Evolutionary conservation across 2,888 invertebrate species (phyloP).

Genomic region (Ichneumoninae sp.): DNA sequence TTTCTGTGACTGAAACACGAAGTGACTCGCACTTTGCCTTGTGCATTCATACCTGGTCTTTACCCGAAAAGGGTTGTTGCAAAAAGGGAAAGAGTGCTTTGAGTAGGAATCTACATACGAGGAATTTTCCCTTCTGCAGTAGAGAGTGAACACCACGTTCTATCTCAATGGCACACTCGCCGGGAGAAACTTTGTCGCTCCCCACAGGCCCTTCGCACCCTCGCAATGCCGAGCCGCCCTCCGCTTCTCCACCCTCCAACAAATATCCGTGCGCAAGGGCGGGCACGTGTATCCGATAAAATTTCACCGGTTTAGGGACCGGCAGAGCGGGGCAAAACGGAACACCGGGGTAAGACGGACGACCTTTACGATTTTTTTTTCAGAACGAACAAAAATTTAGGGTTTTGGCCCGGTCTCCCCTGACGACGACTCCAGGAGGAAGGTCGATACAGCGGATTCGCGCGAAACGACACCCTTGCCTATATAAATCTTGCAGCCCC

Average conservation of each 20-base stretch:
- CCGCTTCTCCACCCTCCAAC: neutral
- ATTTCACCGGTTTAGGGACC: slow-evolving; percentile 25
- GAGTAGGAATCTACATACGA: neutral
- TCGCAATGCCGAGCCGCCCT: slow-evolving; percentile 10
- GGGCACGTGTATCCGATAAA: slow-evolving; percentile 47
- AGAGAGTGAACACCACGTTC: slow-evolving; percentile 39
- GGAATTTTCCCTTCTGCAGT: neutral
- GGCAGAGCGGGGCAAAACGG: neutral
- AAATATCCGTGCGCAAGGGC: slow-evolving; percentile 18
- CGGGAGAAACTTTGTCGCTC: slow-evolving; percentile 22
- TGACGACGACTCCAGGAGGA: neutral
- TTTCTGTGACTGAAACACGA: slow-evolving; percentile 34
- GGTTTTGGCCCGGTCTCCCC: neutral
- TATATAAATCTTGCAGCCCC: slow-evolving; percentile 50
- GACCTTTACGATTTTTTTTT: no score
- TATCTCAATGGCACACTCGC: slow-evolving; percentile 28
- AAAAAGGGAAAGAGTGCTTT: neutral
- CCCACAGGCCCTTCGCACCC: slow-evolving; percentile 23
- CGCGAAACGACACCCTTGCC: slow-evolving; percentile 30
- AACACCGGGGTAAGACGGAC: no score
- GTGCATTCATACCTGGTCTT: neutral
- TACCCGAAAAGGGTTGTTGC: slow-evolving; percentile 17
- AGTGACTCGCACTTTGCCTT: neutral
- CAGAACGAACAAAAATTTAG: no score
- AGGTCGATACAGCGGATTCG: slow-evolving; percentile 5